Evolutionary conservation across 2,888 invertebrate genomes (phyloP).

Genomic region (Cetonia aurata): DNA sequence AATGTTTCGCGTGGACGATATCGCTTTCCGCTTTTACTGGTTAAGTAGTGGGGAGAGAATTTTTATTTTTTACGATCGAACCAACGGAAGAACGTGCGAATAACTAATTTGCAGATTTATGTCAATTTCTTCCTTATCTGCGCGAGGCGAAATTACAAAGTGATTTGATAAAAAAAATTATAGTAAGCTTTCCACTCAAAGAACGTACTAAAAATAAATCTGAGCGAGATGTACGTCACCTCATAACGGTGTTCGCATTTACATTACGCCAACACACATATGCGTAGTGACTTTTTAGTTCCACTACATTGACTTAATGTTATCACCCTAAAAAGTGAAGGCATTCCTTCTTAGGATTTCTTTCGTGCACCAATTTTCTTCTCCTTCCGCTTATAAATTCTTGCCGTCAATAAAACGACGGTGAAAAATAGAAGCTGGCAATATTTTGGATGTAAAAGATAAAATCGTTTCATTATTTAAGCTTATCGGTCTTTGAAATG

Average conservation of each 20-base stretch:
- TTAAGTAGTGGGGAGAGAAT: not conserved
- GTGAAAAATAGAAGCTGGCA: not conserved
- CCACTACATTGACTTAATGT: slow-evolving; percentile 33
- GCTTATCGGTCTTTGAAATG: too few relatives aligned
- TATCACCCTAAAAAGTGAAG: slow-evolving; percentile 16
- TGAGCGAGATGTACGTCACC: not conserved
- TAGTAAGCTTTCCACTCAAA: too few relatives aligned
- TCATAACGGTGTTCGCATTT: slow-evolving; percentile 16
- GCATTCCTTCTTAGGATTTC: slow-evolving; percentile 17
- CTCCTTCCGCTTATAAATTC: slow-evolving; percentile 20
- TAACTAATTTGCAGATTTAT: too few relatives aligned
- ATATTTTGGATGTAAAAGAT: slow-evolving; percentile 4
- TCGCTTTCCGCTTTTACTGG: slow-evolving; percentile 11
- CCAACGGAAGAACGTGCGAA: not conserved
- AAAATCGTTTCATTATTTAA: not conserved
- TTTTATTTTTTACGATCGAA: not conserved
- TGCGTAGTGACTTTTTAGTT: slow-evolving; percentile 25
- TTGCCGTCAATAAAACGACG: slow-evolving; percentile 7
- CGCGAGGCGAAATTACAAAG: too few relatives aligned
- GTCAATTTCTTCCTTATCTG: too few relatives aligned
- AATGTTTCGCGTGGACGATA: slow-evolving; percentile 23
- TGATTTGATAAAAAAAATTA: too few relatives aligned
- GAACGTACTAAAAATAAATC: not conserved
- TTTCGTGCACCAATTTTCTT: slow-evolving; percentile 18
- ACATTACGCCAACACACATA: slow-evolving; percentile 20